Conservation (phyloP, 2,888 invertebrate genomes). For the Odontothrips loti region DNA sequence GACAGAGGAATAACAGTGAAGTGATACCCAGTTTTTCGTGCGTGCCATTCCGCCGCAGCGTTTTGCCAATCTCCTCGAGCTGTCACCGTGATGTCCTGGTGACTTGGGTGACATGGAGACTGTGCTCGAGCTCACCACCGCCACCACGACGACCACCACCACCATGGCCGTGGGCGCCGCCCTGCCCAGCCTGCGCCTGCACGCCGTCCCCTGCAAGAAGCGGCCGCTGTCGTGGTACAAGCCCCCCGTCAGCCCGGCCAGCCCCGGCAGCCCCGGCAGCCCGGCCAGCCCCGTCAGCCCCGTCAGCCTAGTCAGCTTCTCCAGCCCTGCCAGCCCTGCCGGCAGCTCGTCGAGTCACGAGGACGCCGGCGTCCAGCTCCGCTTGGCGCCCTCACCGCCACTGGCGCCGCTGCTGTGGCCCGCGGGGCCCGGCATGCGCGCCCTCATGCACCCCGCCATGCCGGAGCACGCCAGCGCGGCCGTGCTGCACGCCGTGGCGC, state of each 20-base stretch:
- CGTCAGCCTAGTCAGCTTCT: not conserved
- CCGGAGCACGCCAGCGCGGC: not conserved
- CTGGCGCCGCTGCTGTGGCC: not conserved
- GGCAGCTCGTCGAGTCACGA: not conserved
- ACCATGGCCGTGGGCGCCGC: not conserved
- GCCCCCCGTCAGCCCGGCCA: not conserved
- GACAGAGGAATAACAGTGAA: too few species aligned
- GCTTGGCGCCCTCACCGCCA: not conserved
- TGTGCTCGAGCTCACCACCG: not conserved
- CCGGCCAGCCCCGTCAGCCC: not conserved
- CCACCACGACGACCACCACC: not conserved
- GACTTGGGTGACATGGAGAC: not conserved
- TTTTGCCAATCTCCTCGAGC: not conserved
- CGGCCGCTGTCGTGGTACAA: not conserved
- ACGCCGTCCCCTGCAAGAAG: constrained; percentile 17
- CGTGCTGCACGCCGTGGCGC: constrained; percentile 1
- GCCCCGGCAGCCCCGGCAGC: not conserved
- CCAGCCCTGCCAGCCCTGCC: not conserved
- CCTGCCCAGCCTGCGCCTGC: not conserved
- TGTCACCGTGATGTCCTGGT: not conserved
- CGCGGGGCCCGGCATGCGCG: not conserved
- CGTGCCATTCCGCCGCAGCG: not conserved
- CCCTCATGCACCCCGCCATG: not conserved
- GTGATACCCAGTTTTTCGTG: too few species aligned
- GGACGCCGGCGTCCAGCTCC: not conserved